Evolutionary conservation across 2,797 vertebrate genomes (phyloP).

Genomic region (Hippocampus kuda): DNA sequence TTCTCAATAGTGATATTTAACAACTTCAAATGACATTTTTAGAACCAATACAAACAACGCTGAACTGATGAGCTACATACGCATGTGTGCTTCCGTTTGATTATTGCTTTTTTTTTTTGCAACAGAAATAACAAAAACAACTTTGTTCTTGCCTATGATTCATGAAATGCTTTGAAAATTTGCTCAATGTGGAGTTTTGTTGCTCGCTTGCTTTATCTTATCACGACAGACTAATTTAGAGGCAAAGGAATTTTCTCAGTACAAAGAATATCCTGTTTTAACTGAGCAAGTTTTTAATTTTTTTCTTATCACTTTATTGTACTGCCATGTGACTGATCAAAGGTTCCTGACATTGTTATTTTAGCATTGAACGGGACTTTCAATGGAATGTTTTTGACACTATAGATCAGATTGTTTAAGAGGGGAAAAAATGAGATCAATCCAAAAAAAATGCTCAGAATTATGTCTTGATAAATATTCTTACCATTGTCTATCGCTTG

Average conservation of each 20-base stretch:
- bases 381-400: neutral
- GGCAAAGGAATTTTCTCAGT: neutral
- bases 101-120: neutral
- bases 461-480: neutral
- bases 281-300: neutral
- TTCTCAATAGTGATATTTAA: neutral
- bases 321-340: neutral
- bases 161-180: neutral
- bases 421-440: neutral
- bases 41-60: neutral
- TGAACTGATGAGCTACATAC: neutral
- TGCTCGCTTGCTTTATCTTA: neutral
- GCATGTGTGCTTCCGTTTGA: neutral
- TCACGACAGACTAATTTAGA: neutral
- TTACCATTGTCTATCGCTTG: neutral
- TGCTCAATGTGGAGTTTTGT: neutral
- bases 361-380: neutral
- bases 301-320: neutral
- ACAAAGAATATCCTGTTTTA: neutral
- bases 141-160: neutral
- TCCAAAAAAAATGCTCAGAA: neutral
- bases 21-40: neutral
- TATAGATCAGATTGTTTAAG: neutral
- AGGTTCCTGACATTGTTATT: neutral
- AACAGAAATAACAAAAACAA: no score